Evolutionary conservation across 1,140 invertebrate species (phyloP).

Genomic region (Macrobrachium nipponense): DNA sequence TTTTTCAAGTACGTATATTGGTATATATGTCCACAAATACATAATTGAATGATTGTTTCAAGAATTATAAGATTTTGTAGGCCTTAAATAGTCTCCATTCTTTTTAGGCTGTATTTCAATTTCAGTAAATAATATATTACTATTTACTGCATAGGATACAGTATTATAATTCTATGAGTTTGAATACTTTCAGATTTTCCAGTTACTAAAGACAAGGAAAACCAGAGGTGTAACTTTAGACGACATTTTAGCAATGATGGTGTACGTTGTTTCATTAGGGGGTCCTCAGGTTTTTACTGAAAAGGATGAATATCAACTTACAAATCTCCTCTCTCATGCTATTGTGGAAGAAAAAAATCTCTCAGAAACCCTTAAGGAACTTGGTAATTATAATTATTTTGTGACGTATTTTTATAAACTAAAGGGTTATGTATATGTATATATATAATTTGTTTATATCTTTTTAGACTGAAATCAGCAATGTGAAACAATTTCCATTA

Average conservation of each 20-base stretch:
- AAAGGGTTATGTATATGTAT: too few species aligned
- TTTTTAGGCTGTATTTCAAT: too few species aligned
- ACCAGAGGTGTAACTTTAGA: constrained; percentile 73
- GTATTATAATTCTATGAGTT: too few species aligned
- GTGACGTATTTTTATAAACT: too few species aligned
- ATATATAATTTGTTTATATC: too few species aligned
- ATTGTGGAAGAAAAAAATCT: constrained; percentile 73
- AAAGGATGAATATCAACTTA: constrained; percentile 72
- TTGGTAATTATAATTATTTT: constrained; percentile 25
- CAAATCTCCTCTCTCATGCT: constrained; percentile 72
- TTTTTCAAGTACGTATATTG: too few species aligned
- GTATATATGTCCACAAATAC: too few species aligned
- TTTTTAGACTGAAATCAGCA: too few species aligned
- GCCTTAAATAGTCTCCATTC: neutral
- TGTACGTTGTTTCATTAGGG: constrained; percentile 75
- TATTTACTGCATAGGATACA: too few species aligned
- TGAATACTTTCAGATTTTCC: constrained; percentile 65
- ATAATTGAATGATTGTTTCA: neutral
- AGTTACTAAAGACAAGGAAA: constrained; percentile 73
- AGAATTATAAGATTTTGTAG: neutral
- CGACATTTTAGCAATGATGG: constrained; percentile 74
- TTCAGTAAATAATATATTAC: too few species aligned
- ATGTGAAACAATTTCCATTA: too few species aligned
- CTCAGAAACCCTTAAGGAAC: constrained; percentile 34
- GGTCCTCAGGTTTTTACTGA: constrained; percentile 69